Evolutionary conservation across 2,797 vertebrate genomes (phyloP).

Genomic region (Perodicticus potto): DNA sequence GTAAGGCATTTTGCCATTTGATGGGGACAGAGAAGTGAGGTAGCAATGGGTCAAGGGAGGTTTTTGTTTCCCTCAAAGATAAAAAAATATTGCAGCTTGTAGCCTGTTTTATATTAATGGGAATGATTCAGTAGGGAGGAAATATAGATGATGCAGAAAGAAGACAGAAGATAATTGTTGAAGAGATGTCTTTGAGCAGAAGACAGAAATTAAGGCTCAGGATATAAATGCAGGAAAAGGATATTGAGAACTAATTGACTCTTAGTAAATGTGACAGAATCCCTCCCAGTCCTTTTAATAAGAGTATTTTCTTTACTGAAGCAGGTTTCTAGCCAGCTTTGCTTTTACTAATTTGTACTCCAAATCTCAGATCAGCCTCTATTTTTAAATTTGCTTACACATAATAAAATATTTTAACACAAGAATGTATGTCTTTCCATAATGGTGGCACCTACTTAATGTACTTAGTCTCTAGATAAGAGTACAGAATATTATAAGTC

Average conservation of each 20-base stretch:
- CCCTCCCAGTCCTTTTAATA: neutral
- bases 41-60: neutral
- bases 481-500: neutral
- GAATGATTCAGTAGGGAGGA: neutral
- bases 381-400: constrained; percentile 51
- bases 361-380: neutral
- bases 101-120: neutral
- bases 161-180: neutral
- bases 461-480: neutral
- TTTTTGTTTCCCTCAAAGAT: neutral
- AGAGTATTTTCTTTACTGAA: constrained; percentile 32
- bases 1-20: neutral
- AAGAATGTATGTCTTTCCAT: neutral
- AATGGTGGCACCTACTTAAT: neutral
- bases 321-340: neutral
- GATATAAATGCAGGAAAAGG: neutral
- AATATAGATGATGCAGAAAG: neutral
- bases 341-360: neutral
- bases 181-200: neutral
- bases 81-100: neutral
- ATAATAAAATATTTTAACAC: constrained; percentile 35
- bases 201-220: neutral
- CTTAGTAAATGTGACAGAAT: neutral
- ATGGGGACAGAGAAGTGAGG: neutral
- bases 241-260: neutral